Conservation (phyloP, 2,113 vertebrate genomes). For the Macroglossus sobrinus region DNA sequence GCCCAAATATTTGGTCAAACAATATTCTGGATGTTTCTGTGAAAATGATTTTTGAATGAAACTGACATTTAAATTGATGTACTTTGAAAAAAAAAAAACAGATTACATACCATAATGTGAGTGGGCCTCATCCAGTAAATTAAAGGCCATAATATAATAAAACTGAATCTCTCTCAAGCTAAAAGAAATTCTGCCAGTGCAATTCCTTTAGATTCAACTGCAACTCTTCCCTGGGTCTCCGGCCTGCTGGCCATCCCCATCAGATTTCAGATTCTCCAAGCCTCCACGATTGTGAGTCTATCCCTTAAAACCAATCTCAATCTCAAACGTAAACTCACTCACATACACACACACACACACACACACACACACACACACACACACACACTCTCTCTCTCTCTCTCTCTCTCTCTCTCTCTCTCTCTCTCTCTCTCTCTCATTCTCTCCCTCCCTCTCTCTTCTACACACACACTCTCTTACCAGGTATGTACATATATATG, state of each 20-base stretch:
- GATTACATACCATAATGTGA: not conserved
- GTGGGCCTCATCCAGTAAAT: not conserved
- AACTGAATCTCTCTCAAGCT: not conserved
- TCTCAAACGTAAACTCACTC: too few relatives aligned
- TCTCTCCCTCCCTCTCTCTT: not conserved
- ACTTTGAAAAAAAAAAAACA: not conserved
- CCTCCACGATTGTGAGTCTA: not conserved
- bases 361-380: too few relatives aligned
- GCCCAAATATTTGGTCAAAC: constrained; percentile 19
- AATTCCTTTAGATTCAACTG: not conserved
- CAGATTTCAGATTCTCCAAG: not conserved
- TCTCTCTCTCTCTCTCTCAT: not conserved
- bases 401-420: not conserved
- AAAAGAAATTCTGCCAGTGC: not conserved
- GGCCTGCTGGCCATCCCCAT: not conserved
- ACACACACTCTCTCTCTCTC: not conserved
- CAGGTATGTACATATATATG: not conserved
- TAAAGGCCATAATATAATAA: not conserved
- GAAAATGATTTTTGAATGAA: not conserved
- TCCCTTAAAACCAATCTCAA: too few relatives aligned
- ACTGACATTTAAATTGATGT: not conserved
- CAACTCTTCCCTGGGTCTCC: not conserved
- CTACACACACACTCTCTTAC: too few relatives aligned
- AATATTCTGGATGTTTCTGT: not conserved
- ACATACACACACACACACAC: too few relatives aligned